A percentile compares a stretch with the other conserved stretches of the same genome.
phyloP scores from a whole-genome alignment of 2,888 invertebrate genomes.

The Coleophora deauratella region DNA sequence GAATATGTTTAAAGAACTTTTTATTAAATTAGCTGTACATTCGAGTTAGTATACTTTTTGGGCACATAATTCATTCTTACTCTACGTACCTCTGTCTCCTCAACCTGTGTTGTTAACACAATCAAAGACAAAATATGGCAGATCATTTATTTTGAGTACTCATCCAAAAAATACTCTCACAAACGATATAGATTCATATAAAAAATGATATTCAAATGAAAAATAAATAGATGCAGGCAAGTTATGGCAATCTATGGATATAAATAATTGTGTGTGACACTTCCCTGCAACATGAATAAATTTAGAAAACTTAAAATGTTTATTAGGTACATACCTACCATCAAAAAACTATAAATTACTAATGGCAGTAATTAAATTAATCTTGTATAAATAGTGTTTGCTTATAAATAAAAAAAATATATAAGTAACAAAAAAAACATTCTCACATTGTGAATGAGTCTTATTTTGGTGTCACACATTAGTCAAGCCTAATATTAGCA shows the following conservation, averaged over 20 bases:
- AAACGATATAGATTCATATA: conserved; percentile 52
- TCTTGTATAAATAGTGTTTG: conserved; percentile 66
- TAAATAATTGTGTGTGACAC: conserved; percentile 64
- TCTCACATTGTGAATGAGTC: conserved; percentile 66
- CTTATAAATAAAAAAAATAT: conserved; percentile 69
- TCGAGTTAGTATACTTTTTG: conserved; percentile 74
- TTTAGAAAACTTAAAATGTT: conserved; percentile 46
- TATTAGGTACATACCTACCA: conserved; percentile 42
- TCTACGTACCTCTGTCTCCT: conserved; percentile 59
- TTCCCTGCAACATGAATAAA: conserved; percentile 64
- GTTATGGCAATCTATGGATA: conserved; percentile 67
- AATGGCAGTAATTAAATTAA: conserved; percentile 67
- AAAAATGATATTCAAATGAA: conserved; percentile 44
- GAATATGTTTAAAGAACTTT: too few relatives aligned
- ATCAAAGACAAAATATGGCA: conserved; percentile 72
- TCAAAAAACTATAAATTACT: conserved; percentile 55
- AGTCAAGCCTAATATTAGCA: conserved; percentile 72
- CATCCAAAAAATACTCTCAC: conserved; percentile 59
- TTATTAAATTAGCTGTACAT: conserved; percentile 76
- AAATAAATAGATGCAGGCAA: conserved; percentile 73
- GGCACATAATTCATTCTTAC: conserved; percentile 71
- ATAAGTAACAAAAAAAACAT: conserved; percentile 67
- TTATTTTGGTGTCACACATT: conserved; percentile 72
- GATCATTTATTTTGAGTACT: conserved; percentile 72
- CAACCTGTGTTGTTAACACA: conserved; percentile 55